Evolutionary conservation across 2,113 vertebrate species (phyloP), one percentile per base, ranked within the genome.

Genomic region (Mohoua ochrocephala): DNA sequence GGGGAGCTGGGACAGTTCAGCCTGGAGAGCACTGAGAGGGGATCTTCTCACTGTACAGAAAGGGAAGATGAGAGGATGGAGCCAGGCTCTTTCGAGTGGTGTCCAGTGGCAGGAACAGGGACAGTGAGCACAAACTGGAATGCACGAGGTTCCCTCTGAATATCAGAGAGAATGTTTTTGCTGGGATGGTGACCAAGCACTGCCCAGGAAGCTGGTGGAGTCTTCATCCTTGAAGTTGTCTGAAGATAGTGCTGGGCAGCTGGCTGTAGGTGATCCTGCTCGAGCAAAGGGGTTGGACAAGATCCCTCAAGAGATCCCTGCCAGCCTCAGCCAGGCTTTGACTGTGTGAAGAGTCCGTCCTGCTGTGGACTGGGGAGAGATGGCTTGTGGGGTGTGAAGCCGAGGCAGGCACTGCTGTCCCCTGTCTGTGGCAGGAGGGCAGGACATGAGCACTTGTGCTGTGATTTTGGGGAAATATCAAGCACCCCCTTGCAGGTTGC

Each of bases 401-500:
- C 0, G 0, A 77, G 75, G 31, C n/a, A 37, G 84, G 31, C 0
- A 1, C 84, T 69, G 47, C 60, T 88, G 39, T 85, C 45, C 12
- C 13, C 7, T 39, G 47, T 31, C 30, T 76, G 31, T 0, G 1
- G 12, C 44, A 54, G 33, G 37, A 81, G 35, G 41, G 42, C 59
- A 74, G 39, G 52, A 28, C 0, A 0, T 39, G 17, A 91, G 7
- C 20, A 4, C 28, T 70, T 67, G 26, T 9, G 8, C 31, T 31
- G 31, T 53, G 56, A 63, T 65, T 57, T 15, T 24, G 39, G 6
- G 27, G 6, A 17, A 27, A 33, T 50, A 41, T 26, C 7, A 28
- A 74, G 30, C 17, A 28, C 41, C 35, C 21, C 35, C 53, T 41
- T 74, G 57, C 45, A 91, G 47, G 20, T 4, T 73, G n/a, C 15